These are phyloP conservation scores for Cecropterus lyciades DNA, from an alignment of 1,140 invertebrate genomes.

Conservation along the genomic window DNA sequence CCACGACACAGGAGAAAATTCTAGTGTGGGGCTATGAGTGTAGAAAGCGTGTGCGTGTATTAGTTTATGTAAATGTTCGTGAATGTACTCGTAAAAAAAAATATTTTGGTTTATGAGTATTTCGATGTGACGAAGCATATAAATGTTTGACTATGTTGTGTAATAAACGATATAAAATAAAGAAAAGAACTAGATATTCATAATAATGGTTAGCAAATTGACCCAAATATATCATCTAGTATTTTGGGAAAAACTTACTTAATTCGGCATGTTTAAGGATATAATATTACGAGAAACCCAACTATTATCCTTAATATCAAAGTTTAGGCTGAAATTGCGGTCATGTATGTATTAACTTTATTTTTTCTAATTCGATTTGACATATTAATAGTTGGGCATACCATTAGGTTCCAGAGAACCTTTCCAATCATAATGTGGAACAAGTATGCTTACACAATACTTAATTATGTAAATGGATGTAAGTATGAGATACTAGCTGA, in stretches of 20 bases:
- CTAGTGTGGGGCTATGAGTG: too few species aligned
- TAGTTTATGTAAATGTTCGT: too few species aligned
- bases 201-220: background rate
- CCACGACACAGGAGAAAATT: too few species aligned
- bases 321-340: background rate
- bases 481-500: too few species aligned
- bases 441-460: slow-evolving; percentile 11
- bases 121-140: too few species aligned
- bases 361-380: background rate
- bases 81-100: too few species aligned
- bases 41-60: too few species aligned
- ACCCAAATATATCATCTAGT: background rate
- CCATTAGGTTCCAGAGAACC: background rate
- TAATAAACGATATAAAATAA: too few species aligned
- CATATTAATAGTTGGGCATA: background rate
- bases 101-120: too few species aligned
- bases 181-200: background rate
- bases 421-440: background rate
- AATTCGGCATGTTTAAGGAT: background rate
- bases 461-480: slow-evolving; percentile 18
- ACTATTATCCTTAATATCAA: slow-evolving; percentile 1
- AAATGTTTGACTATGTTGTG: too few species aligned
- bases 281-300: background rate
- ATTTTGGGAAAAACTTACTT: background rate
- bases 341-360: background rate